phyloP scores from a whole-genome alignment of 1,140 invertebrate species.

The Bursaphelenchus mucronatus region DNA sequence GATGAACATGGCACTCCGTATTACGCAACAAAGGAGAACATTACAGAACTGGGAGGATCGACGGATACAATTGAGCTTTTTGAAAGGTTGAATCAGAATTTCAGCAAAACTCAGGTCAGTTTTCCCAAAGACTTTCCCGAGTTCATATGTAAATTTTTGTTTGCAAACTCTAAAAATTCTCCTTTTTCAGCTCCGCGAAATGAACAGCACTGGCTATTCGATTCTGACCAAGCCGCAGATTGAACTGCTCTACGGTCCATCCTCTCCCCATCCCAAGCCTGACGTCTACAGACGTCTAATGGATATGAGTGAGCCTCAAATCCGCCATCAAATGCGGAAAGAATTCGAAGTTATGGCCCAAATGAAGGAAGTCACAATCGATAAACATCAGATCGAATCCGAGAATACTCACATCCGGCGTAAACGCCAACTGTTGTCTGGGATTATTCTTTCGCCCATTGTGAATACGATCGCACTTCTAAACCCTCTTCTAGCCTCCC shows the following conservation, averaged over 20 bases:
- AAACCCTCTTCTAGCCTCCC: neutral
- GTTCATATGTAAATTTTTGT: neutral
- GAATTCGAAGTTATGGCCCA: constrained; percentile 1
- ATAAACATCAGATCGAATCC: too few relatives aligned
- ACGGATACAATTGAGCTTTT: constrained; percentile 17
- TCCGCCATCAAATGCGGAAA: constrained; percentile 9
- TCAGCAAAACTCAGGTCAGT: constrained; percentile 22
- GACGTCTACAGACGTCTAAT: constrained; percentile 7
- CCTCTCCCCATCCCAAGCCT: constrained; percentile 28
- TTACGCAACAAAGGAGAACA: constrained; percentile 50
- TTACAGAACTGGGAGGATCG: constrained; percentile 18
- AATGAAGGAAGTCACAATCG: too few relatives aligned
- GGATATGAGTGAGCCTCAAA: neutral
- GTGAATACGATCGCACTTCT: too few relatives aligned
- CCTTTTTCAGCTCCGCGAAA: constrained; percentile 13
- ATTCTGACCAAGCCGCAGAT: constrained; percentile 22
- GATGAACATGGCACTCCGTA: constrained; percentile 41
- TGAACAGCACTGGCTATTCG: constrained; percentile 23
- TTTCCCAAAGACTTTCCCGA: neutral
- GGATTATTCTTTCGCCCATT: too few relatives aligned
- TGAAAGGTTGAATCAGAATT: constrained; percentile 15
- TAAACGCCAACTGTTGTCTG: too few relatives aligned
- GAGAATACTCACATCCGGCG: too few relatives aligned
- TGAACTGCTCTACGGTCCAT: constrained; percentile 21
- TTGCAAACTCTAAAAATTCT: too few relatives aligned